Base-by-base conservation (phyloP, 2,113 vertebrate genomes). In the Cynocephalus volans region DNA sequence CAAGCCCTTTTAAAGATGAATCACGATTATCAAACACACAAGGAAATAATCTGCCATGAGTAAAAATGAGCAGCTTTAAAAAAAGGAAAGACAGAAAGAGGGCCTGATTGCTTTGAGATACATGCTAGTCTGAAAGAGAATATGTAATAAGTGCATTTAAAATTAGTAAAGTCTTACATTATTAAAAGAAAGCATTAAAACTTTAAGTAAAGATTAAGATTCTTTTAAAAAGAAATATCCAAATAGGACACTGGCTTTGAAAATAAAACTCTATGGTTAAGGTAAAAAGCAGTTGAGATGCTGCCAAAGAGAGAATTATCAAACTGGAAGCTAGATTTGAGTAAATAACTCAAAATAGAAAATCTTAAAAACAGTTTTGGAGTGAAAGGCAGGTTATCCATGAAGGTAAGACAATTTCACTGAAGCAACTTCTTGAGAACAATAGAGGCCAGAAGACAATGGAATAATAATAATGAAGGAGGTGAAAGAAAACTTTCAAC, bases 261-360 rank as follows among this genome's bases (percentile, higher is more conserved):
- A 92, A 92, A 36, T 26, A 67, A 94, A 73, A 50, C 33, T 58
- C 31, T 45, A 8, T 58, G 7, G 8, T 60, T 86, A 50, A 79
- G 17, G 21, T 41, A 58, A 93, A 79, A 94, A 94, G 77, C 14
- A 56, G 28, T 52, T 88, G 70, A 95, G 77, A 92, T 23, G 26
- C 69, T 58, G 76, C 4, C 21, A n/a, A 65, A 92, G 23, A 72
- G 83, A 88, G 36, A 84, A 72, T 58, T 88, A 24, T 17, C 36
- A 84, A 95, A 73, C 24, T n/a, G 26, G 31, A 96, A 88, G 24
- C 18, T 79, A 62, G 11, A 58, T 50, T 26, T 58, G 54, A 77
- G 19, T 76, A 75, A 70, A n/a, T 11, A 56, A 54, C 70, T 88
- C 31, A 79, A 65, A 86, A 50, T 23, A 79, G 33, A 33, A 77